A percentile compares a stretch with the other conserved stretches of the same genome.
Conservation (phyloP, 2,888 invertebrate genomes). For the Drosophila mulleri region DNA sequence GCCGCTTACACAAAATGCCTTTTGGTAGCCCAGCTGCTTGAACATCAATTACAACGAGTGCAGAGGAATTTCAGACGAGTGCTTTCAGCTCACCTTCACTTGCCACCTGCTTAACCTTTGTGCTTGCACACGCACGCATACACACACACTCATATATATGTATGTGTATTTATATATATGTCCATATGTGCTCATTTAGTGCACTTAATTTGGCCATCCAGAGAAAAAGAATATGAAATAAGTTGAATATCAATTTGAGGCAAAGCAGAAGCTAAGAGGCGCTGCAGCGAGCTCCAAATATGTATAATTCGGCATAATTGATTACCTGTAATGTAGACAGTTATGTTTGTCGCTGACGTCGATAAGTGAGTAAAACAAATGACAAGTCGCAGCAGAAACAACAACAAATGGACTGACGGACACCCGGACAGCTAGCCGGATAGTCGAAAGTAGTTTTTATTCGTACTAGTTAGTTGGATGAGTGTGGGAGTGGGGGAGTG, state of each 20-base stretch:
- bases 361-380: constrained; percentile 54
- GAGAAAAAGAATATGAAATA: constrained; percentile 11
- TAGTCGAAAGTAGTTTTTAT: constrained; percentile 21
- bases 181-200: constrained; percentile 40
- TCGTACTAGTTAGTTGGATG: neutral
- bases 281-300: constrained; percentile 32
- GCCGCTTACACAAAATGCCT: constrained; percentile 6
- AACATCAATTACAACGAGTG: constrained; percentile 8
- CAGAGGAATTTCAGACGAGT: neutral
- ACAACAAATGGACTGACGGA: constrained; percentile 3
- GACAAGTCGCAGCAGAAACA: constrained; percentile 12
- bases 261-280: neutral
- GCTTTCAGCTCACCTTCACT: neutral
- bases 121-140: neutral
- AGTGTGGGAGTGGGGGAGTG: too few species aligned
- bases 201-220: constrained; percentile 32
- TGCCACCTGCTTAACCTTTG: constrained; percentile 17
- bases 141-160: neutral
- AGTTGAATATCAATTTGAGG: constrained; percentile 28
- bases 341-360: constrained; percentile 41
- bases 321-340: constrained; percentile 59
- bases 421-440: neutral
- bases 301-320: constrained; percentile 67
- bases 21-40: neutral
- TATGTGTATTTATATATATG: neutral